Evolutionary conservation across 2,113 vertebrate genomes (phyloP), one percentile per base, ranked within the genome.

Genomic region (Pagrus major): DNA sequence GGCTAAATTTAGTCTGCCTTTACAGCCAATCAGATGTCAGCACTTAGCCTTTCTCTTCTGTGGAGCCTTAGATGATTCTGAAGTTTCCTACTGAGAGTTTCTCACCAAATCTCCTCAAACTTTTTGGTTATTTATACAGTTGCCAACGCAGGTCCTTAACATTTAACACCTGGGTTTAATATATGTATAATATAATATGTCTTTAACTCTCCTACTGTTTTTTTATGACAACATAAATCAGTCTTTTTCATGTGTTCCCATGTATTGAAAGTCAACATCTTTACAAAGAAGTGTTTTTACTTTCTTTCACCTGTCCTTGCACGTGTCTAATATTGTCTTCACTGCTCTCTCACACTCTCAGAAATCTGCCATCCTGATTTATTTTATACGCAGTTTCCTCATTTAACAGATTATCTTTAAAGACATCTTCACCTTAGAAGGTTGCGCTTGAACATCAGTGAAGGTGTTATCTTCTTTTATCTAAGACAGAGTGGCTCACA

Each of bases 371-470:
- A 37, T n/a, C 11, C 4, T 15, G 18, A 29, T 37, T 9, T 2
- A 37, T 35, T 52, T 51, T 68, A n/a, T 3, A 7, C 49, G 31
- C 16, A 1, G 7, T n/a, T 9, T 64, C 11, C 49, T 51, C 12
- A 3, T 76, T 55, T 25, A 49, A 3, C 14, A 27, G 35, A 4
- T 33, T 73, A 41, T 74, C 61, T 76, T 78, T 66, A 18, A 55
- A 20, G 9, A 41, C 70, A 63, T 29, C 9, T 56, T 35, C 41
- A 41, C 58, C 25, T 59, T 52, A 9, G 73, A 49, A 69, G 56
- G 21, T 0, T 68, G 21, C 67, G 66, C 47, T 54, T 69, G 15
- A 67, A 41, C 42, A 78, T 82, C 71, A 68, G 10, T 84, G 63
- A 69, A 41, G 8, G 1, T n/a, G 1, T 41, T 73, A 63, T 59